Base-by-base conservation (phyloP, 2,888 invertebrate species). In the Nineta flava region DNA sequence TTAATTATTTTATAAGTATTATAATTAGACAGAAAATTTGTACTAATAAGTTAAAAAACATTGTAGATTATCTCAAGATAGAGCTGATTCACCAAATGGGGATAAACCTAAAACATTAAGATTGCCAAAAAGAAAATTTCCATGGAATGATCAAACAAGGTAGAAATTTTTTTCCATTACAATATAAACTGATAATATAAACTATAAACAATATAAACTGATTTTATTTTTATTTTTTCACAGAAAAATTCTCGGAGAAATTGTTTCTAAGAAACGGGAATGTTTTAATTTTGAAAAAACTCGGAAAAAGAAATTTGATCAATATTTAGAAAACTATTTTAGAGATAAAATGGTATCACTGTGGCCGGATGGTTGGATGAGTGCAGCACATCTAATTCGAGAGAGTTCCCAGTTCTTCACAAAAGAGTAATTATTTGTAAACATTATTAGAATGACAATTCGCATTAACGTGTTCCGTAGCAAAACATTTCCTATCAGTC, bases 61-160 rank as follows among this genome's bases (percentile, higher is more conserved):
- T 58, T 57, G 10, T 52, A 64, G 65, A 52, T 61, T 61, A 66
- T 55, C 63, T 56, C 43, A 63, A 61, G 51, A 66, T 54, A 61
- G 53, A 19, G 26, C 26, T 26, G 58, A 59, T 1, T 55, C 61
- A 1, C 58, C 60, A 2, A 69, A 68, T 16, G 70, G 74, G 45
- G 74, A 75, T 31, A 74, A 76, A 41, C 63, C 68, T 43, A 74
- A 75, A 53, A 68, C 71, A 58, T 66, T 73, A 57, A 70, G 76
- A 0, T 70, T 80, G 47, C 85, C 85, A 2, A 78, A 81, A 58
- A 77, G 80, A 19, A 76, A 78, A 52, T 87, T 85, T 67, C 75
- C 78, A 26, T 87, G 87, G 85, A 80, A 77, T 47, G 73, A 74
- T 42, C 73, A 77, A 59, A 66, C 74, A 42, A 77, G 75, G 79